Evolutionary conservation across 2,797 vertebrate genomes (phyloP).

Genomic region (Bradypus variegatus): DNA sequence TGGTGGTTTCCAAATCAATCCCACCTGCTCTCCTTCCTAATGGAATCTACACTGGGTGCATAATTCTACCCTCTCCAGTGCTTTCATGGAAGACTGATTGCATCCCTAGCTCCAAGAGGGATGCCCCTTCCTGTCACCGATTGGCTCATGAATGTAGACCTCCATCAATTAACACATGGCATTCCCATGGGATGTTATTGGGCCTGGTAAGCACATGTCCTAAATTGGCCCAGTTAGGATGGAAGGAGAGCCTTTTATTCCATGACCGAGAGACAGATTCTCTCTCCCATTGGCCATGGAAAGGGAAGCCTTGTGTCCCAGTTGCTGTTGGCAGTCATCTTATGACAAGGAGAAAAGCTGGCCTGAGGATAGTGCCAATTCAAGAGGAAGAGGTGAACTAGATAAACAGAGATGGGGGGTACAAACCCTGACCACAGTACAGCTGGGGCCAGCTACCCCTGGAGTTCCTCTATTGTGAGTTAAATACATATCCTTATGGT

Average conservation of each 20-base stretch:
- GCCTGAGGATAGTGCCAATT: neutral
- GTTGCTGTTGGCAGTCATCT: neutral
- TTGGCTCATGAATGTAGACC: neutral
- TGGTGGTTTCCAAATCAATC: neutral
- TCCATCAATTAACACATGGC: neutral
- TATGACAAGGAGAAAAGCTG: neutral
- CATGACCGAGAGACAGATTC: neutral
- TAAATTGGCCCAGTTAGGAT: neutral
- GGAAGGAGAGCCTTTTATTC: neutral
- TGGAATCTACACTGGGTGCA: neutral
- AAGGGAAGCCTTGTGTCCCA: neutral
- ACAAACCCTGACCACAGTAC: neutral
- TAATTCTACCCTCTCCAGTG: neutral
- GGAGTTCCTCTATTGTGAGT: neutral
- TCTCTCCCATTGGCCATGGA: neutral
- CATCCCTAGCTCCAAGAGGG: too few relatives aligned
- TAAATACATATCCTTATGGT: neutral
- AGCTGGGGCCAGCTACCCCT: too few relatives aligned
- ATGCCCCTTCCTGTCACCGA: neutral
- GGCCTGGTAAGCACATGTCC: too few relatives aligned
- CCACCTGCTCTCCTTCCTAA: neutral
- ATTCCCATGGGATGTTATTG: neutral
- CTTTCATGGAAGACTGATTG: neutral
- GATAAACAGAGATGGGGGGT: neutral
- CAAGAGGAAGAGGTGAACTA: neutral